These are phyloP conservation scores for Eidolon helvum DNA, from an alignment of 2,113 vertebrate species.

Conservation along the genomic window DNA sequence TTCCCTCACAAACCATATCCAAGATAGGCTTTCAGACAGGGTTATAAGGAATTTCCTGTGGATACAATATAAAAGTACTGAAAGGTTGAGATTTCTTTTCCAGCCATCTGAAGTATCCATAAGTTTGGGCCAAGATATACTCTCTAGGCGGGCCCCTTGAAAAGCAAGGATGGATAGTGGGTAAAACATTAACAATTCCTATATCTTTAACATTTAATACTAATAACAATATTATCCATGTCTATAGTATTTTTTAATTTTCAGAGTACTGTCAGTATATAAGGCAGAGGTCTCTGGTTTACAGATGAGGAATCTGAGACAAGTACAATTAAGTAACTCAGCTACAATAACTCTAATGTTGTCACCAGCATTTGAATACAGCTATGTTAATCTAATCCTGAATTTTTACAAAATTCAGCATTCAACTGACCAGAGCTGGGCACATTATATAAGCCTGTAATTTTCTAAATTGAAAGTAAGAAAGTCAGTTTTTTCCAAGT, in stretches of 20 bases:
- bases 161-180: background rate
- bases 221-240: background rate
- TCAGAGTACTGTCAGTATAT: background rate
- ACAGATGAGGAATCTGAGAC: background rate
- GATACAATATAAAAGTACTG: background rate
- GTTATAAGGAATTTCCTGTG: background rate
- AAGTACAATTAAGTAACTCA: background rate
- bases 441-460: background rate
- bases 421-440: background rate
- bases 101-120: background rate
- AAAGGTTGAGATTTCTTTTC: slow-evolving; percentile 31
- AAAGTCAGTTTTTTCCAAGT: background rate
- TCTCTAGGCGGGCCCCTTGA: background rate
- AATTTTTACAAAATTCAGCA: background rate
- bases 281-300: background rate
- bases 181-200: background rate
- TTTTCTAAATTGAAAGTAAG: background rate
- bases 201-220: background rate
- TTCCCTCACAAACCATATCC: background rate
- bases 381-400: background rate
- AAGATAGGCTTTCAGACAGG: background rate
- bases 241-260: background rate
- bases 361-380: background rate
- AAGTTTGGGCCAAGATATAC: background rate
- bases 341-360: background rate